Base-by-base conservation (phyloP, 2,113 vertebrate genomes). In the Catharus minimus region DNA sequence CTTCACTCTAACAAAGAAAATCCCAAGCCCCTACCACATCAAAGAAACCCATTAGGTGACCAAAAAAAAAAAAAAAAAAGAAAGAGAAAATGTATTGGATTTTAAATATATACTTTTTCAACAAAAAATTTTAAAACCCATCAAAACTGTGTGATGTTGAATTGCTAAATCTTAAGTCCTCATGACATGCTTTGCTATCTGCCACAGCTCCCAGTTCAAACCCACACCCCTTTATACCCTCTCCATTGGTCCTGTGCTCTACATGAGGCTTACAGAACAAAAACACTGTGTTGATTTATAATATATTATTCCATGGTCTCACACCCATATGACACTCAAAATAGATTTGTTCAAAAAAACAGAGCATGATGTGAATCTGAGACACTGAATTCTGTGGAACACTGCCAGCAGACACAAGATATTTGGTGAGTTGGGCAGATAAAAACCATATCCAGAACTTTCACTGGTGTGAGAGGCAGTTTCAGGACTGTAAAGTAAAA, bases 391-490 rank as follows among this genome's bases (percentile, higher is more conserved):
- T 75, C 41, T 30, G 36, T 26, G 15, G 39, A 91, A 64, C 10
- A 32, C 3, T 44, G 44, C 64, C 62, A 72, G 49, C 46, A 82
- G 71, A 53, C 2, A 15, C 7, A 53, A 57, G 41, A 5, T 38
- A 69, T 43, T 82, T 62, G 76, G 22, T 58, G 44, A 72, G 30
- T 49, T 43, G 72, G 24, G 65, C 83, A 93, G 27, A 47, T 55
- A 81, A 88, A 82, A 92, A 33, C 18, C 46, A 73, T 41, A 76
- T 30, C 56, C 87, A 65, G 81, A 86, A 77, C 43, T 82, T 93
- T 33, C 61, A 68, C 7, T 47, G 38, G 55, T 72, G 15, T 77
- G 33, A 82, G 41, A 82, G 14, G 14, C 62, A 36, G 23, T 21
- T 83, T 71, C 27, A 65, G 61, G 26, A 27, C 19, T 36, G 16